phyloP scores from a whole-genome alignment of 2,113 vertebrate species.

The Phylloscopus trochiloides region DNA sequence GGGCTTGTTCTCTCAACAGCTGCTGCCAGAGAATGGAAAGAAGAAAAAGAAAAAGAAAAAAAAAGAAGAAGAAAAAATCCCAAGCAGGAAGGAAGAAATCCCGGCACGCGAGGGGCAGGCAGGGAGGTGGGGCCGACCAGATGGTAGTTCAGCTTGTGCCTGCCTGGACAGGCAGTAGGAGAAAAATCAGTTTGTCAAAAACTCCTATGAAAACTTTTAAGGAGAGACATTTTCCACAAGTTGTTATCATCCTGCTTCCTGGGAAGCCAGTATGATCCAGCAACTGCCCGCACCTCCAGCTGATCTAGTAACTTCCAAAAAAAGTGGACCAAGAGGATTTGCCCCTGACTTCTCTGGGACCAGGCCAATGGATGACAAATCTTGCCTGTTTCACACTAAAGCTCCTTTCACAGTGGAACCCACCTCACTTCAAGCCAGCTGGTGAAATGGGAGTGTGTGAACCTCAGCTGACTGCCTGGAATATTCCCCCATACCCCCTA shows the following conservation, averaged over 20 bases:
- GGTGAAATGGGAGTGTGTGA: background rate
- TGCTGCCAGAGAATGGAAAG: conserved; percentile 31
- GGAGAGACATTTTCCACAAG: background rate
- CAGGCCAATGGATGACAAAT: background rate
- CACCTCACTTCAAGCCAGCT: background rate
- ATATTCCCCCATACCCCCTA: background rate
- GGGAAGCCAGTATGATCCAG: background rate
- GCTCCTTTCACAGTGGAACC: background rate
- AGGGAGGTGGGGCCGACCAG: conserved; percentile 8
- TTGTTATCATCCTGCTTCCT: background rate
- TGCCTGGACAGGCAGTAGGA: background rate
- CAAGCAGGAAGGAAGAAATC: background rate
- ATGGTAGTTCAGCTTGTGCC: background rate
- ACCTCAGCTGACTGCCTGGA: background rate
- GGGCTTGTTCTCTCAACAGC: conserved; percentile 52
- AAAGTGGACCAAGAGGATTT: background rate
- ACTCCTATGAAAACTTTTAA: background rate
- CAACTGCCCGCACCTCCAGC: background rate
- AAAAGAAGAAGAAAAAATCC: background rate
- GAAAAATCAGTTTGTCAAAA: background rate
- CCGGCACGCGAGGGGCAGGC: background rate
- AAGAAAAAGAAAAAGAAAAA: background rate
- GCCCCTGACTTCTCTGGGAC: background rate
- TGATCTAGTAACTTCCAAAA: background rate
- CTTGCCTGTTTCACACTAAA: background rate